These are phyloP conservation scores for Agrypnus murinus DNA, from an alignment of 2,888 invertebrate genomes.

Conservation along the genomic window DNA sequence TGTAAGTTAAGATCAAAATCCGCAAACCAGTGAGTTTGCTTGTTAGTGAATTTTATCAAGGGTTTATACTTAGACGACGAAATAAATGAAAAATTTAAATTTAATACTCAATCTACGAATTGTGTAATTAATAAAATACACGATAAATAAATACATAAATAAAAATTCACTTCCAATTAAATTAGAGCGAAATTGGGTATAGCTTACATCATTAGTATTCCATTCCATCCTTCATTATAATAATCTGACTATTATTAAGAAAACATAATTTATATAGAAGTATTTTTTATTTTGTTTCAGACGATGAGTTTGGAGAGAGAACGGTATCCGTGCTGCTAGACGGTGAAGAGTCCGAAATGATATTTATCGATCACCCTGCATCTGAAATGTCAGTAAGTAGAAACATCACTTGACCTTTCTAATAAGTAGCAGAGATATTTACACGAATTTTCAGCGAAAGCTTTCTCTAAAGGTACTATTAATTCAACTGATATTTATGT, in stretches of 20 bases:
- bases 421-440: neutral
- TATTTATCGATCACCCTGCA: constrained; percentile 92
- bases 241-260: too few species aligned
- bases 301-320: constrained; percentile 94
- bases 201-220: constrained; percentile 32
- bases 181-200: constrained; percentile 1
- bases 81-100: too few species aligned
- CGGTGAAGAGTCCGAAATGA: constrained; percentile 91
- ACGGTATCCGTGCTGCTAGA: constrained; percentile 92
- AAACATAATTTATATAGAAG: too few species aligned
- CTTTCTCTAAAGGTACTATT: neutral
- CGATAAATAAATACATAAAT: too few species aligned
- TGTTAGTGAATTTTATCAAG: too few species aligned
- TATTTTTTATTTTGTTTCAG: constrained; percentile 74
- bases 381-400: constrained; percentile 92
- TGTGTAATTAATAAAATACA: too few species aligned
- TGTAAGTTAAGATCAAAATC: too few species aligned
- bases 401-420: neutral
- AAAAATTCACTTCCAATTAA: too few species aligned
- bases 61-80: too few species aligned
- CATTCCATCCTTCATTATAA: neutral
- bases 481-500: neutral
- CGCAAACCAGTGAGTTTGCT: too few species aligned
- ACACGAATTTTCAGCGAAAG: too few species aligned
- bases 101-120: too few species aligned